Base-by-base conservation (phyloP, 2,113 vertebrate species). In the Sturnira hondurensis region DNA sequence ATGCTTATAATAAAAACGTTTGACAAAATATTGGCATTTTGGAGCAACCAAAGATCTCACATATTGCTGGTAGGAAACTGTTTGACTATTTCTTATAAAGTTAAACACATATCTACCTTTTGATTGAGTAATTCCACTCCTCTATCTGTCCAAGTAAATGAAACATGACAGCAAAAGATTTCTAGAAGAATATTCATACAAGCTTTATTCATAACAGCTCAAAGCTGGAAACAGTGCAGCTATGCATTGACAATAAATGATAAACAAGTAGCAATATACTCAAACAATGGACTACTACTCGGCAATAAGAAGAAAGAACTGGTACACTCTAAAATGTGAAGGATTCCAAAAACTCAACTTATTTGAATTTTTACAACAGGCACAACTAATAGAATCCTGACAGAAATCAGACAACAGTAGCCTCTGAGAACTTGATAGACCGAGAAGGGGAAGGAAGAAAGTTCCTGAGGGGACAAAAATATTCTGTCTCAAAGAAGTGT, bases 301-400 rank as follows among this genome's bases (percentile, higher is more conserved):
- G 47, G 10, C 61, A 96, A 96, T 83, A 92, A 61, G 92, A 91
- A 88, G 11, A 76, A 77, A 38, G 70, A 82, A 86, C 0, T 45
- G 0, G 81, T 84, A 54, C 11, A 50, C 45, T 4, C 3, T 92
- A 89, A 41, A 95, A 45, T 19, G 73, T 77, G n/a, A 11, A 61
- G 38, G 6, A 77, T 56, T 92, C 6, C 4, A 26, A 54, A 68
- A 94, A 71, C 33, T 67, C 3, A 20, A 93, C 52, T 89, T 81
- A 56, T 36, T 22, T 52, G 31, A 91, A 84, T 86, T 67, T 78
- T 26, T 38, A 74, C 7, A 89, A 82, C 10, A 91, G n/a, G 76
- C 22, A 71, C 47, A 63, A 68, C 2, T 68, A 54, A 94, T 28
- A 52, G 26, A 41, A 52, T 58, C 5, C 28, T 52, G 28, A 74